Conservation (phyloP, 2,113 vertebrate genomes). For the Dipodomys merriami region DNA sequence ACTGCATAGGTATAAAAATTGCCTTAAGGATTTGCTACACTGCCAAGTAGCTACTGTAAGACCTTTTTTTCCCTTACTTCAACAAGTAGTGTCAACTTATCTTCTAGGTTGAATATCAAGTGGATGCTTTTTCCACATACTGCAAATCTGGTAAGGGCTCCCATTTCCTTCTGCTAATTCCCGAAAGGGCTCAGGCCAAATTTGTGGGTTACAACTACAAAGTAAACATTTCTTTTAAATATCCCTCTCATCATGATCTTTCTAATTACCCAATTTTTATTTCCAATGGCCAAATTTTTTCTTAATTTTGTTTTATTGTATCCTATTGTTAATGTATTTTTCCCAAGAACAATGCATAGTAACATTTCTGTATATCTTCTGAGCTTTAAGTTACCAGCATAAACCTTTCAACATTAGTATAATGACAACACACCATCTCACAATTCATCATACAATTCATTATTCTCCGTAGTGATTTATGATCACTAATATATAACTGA, state of each 20-base stretch:
- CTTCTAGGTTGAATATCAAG: background rate
- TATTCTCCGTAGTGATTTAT: background rate
- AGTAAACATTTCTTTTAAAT: rapidly evolving
- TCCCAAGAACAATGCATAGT: background rate
- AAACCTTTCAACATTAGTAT: background rate
- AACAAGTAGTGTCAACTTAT: background rate
- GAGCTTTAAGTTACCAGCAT: background rate
- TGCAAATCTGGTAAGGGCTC: background rate
- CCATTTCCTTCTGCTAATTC: background rate
- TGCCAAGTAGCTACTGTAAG: background rate
- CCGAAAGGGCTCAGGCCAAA: background rate
- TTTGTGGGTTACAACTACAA: background rate
- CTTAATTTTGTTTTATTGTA: background rate
- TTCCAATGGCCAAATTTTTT: background rate
- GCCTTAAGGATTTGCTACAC: background rate
- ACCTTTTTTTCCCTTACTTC: background rate
- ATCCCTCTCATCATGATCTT: background rate
- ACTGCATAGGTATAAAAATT: background rate
- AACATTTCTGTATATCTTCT: background rate
- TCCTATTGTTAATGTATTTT: background rate
- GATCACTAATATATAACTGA: background rate
- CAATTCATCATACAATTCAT: background rate
- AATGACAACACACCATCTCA: background rate
- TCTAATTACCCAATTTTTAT: background rate
- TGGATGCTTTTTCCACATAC: background rate